Evolutionary conservation across 2,888 invertebrate species (phyloP).

Genomic region (Tetragonula carbonaria): DNA sequence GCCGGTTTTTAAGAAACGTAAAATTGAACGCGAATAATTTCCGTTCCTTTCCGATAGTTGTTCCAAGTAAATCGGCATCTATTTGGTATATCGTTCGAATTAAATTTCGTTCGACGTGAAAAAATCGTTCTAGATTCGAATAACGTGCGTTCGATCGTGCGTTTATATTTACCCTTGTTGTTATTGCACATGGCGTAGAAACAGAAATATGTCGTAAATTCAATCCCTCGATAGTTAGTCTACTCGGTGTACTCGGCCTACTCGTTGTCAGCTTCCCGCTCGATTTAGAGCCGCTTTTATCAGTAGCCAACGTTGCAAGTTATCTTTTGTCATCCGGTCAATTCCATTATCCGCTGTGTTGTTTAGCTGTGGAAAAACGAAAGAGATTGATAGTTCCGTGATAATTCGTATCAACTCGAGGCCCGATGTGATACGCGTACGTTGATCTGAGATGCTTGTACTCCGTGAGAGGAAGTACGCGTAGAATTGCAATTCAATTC

Average conservation of each 20-base stretch:
- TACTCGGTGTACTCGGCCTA: neutral
- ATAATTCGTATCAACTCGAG: slow-evolving; percentile 58
- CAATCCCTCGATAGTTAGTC: slow-evolving; percentile 13
- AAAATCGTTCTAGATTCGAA: neutral
- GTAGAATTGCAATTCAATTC: neutral
- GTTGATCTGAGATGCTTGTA: slow-evolving; percentile 27
- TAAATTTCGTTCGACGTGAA: neutral
- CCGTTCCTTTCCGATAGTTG: no score
- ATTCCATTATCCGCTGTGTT: slow-evolving; percentile 68
- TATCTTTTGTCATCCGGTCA: slow-evolving; percentile 67
- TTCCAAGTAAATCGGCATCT: no score
- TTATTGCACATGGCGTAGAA: slow-evolving; percentile 40
- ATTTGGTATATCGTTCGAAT: neutral
- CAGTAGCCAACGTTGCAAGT: slow-evolving; percentile 46
- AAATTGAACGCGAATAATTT: no score
- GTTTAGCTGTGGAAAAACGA: slow-evolving; percentile 65
- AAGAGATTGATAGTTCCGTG: slow-evolving; percentile 54
- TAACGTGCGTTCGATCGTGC: neutral
- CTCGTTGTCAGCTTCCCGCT: slow-evolving; percentile 24
- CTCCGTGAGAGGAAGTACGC: neutral
- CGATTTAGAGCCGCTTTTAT: slow-evolving; percentile 53
- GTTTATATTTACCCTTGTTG: slow-evolving; percentile 43
- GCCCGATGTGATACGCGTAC: slow-evolving; percentile 53
- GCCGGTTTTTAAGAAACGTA: neutral
- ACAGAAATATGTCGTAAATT: neutral